Base-by-base conservation (phyloP, 2,888 invertebrate genomes). In the Macrophya alboannulata region DNA sequence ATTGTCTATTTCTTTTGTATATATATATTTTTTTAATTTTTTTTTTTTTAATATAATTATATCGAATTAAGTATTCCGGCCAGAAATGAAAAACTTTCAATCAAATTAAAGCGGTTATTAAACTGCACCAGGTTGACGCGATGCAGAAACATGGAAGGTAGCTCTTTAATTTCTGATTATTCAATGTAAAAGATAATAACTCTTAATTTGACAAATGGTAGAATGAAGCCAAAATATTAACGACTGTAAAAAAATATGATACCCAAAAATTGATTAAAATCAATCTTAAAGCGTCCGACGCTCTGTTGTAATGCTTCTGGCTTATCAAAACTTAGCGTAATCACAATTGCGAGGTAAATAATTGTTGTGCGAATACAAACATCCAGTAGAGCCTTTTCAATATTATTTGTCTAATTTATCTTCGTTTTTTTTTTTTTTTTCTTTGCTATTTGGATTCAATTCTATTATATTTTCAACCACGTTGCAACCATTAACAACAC, bases 21-120 rank as follows among this genome's bases (percentile, higher is more conserved):
- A 3, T 31, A 2, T 31, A 31, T 31, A 55, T 55, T 17, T 51
- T 51, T n/a, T 55, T 31, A 62, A 62, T 62, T 62, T 9, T 62
- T 21, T 62, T 25, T 25, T 25, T 10, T 72, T 72, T 17, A 72
- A 40, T 72, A 72, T 37, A 40, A 43, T 72, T 40, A 72, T 40
- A 72, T 43, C 43, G 31, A 72, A 72, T 72, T 72, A 72, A 72
- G 71, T 72, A 72, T 37, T 43, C 43, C 31, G 71, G 71, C 71
- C 71, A 72, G 31, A 21, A 72, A 43, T 72, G 9, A 8, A 37
- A 40, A 72, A 72, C n/a, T 43, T 72, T 72, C 43, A 43, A 62
- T 48, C 8, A 48, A 48, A 3, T 48, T 10, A 48, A 48, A 10
- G 4, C 48, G 48, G 1, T 48, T 48, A 31, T 31, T 31, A 31